Evolutionary conservation across 2,797 vertebrate genomes (phyloP).

Genomic region (Argentina silus): DNA sequence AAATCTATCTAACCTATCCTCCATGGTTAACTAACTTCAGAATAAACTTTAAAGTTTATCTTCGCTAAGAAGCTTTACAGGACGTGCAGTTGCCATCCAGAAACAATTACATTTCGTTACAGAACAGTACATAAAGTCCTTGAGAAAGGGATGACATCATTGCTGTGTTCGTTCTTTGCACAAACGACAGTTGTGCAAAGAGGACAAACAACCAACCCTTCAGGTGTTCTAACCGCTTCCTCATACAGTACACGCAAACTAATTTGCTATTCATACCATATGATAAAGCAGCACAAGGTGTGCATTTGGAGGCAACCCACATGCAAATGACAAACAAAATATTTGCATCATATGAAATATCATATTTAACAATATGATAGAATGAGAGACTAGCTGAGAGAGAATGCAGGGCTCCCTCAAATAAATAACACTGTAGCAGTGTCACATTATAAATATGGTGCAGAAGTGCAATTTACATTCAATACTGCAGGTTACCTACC

Average conservation of each 20-base stretch:
- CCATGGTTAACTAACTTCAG: not conserved
- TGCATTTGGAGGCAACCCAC: not conserved
- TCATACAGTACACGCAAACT: not conserved
- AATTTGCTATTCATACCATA: not conserved
- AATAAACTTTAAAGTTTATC: not conserved
- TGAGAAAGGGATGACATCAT: not conserved
- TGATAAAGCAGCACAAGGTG: not conserved
- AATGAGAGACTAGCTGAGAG: not conserved
- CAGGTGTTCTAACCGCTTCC: not conserved
- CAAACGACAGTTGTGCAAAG: not conserved
- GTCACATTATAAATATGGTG: not conserved
- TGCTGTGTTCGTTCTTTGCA: not conserved
- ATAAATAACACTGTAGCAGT: not conserved
- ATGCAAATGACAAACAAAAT: not conserved
- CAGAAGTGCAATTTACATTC: not conserved
- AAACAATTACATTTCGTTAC: not conserved
- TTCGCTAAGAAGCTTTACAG: not conserved
- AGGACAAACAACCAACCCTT: not conserved
- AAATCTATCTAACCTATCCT: not conserved
- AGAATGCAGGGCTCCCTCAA: not conserved
- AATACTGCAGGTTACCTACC: slow-evolving; percentile 78
- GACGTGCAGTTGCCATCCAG: not conserved
- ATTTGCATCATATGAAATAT: not conserved
- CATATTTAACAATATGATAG: not conserved
- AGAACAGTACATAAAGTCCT: not conserved